A percentile compares a stretch with the other conserved stretches of the same genome.
These are phyloP conservation scores for Bubo bubo DNA, from an alignment of 2,113 vertebrate species.

Conservation along the genomic window DNA sequence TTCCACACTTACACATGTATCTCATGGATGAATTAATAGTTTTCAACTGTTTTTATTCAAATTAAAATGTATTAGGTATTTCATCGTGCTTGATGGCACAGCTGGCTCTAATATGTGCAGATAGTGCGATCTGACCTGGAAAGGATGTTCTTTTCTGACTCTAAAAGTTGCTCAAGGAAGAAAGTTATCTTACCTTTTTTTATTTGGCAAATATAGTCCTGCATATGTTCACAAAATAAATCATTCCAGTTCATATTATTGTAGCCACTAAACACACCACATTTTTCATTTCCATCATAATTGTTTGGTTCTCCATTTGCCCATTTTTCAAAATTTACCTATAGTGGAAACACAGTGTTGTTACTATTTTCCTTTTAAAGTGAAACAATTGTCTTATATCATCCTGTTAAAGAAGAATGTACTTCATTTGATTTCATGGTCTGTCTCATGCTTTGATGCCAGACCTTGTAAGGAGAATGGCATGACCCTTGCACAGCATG, in stretches of 20 bases:
- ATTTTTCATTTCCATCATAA: slow-evolving; percentile 85
- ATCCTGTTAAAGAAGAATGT: background rate
- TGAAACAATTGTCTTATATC: background rate
- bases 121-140: background rate
- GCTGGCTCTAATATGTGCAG: background rate
- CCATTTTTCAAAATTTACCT: slow-evolving; percentile 87
- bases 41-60: background rate
- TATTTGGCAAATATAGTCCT: slow-evolving; percentile 90
- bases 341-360: background rate
- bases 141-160: background rate
- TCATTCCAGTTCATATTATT: slow-evolving; percentile 85
- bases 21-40: background rate
- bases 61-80: background rate
- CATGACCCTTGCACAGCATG: background rate
- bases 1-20: background rate
- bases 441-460: background rate
- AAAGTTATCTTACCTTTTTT: slow-evolving; percentile 80
- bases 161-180: background rate
- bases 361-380: background rate
- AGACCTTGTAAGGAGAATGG: background rate
- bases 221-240: slow-evolving; percentile 81
- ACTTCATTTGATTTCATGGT: background rate
- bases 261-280: slow-evolving; percentile 75
- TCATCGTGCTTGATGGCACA: background rate
- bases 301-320: slow-evolving; percentile 91